Evolutionary conservation across 2,888 invertebrate genomes (phyloP), one percentile per base, ranked within the genome.

Genomic region (Parnassius glacialis): DNA sequence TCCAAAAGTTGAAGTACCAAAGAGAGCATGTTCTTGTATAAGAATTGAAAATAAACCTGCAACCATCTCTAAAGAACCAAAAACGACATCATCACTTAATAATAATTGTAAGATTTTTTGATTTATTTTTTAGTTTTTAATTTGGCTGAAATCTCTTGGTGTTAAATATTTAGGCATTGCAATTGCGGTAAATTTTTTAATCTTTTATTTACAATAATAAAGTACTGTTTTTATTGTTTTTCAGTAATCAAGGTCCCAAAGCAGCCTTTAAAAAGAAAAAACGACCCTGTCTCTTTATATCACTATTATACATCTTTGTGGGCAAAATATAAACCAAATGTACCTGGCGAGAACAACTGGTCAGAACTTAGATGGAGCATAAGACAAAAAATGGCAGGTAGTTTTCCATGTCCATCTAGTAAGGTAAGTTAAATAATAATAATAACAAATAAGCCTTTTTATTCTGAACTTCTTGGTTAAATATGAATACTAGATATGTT

Each of bases 271-370:
- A 85, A 84, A 58, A 86, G 86, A 68, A 93, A 93, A 80, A 92
- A 92, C 79, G 96, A 96, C 79, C 96, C 96, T 16, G 96, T 96
- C 0, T 91, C 94, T 16, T 83, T 96, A 16, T 96, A 96, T 75
- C 96, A 96, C 69, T 94, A 95, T 71, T 96, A 96, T 75, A 94
- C 94, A 70, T 89, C 93, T 44, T 88, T 94, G 71, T 96, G 96
- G 96, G 93, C 93, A 25, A 93, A 94, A 73, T 94, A 95, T 66
- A 95, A 95, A 73, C 68, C 87, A 0, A 92, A 93, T 80, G 93
- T 96, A 42, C 96, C 96, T 0, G 96, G 96, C 10, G 95, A 95
- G 79, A 93, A 94, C 70, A 85, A 92, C 62, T 94, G 95, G 85
- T 80, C 93, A 0, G 93, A 94, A 44, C 76, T 96, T 25, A 92